Base-by-base conservation (phyloP, 2,113 vertebrate species). In the Mirounga angustirostris region DNA sequence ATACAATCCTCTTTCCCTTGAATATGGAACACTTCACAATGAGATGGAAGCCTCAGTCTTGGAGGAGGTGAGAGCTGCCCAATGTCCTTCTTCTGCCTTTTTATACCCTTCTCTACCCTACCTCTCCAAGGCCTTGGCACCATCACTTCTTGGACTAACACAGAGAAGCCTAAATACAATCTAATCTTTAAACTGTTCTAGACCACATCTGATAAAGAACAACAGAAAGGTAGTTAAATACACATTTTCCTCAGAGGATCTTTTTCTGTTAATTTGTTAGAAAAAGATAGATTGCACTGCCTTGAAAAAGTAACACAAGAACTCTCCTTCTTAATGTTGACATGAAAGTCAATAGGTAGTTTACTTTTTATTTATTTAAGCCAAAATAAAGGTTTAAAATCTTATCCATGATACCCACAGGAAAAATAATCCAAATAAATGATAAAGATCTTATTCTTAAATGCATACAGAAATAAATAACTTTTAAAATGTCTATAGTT, bases 321-420 rank as follows among this genome's bases (percentile, higher is more conserved):
- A 74, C 28, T 96, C 43, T 82, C 28, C 19, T 73, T 80, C 65
- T 78, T 86, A 79, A 83, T 65, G 36, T 2, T 76, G 15, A 89
- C 36, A 52, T 2, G 63, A 15, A 78, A 76, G 21, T 50, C 43
- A 71, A 33, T 11, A 91, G 30, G 40, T n/a, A 61, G 18, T 9
- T 89, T 50, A 93, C 14, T 73, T 89, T 74, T 95, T 97, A 40
- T 33, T 76, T 80, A 84, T 63, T 59, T 79, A 74, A 86, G 33
- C 30, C 30, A 91, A 92, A 94, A 80, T 56, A 91, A 96, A 94
- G 61, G 33, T 28, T 89, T 88, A 91, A 95, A 82, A 91, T 93
- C 30, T 81, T 61, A 16, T 36, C 54, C 26, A 67, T 46, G 10
- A 76, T 65, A 94, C 43, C 4, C 50, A 88, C 1, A 30, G n/a